These are phyloP conservation scores for Burhinus oedicnemus DNA, from an alignment of 2,113 vertebrate species.

Conservation along the genomic window DNA sequence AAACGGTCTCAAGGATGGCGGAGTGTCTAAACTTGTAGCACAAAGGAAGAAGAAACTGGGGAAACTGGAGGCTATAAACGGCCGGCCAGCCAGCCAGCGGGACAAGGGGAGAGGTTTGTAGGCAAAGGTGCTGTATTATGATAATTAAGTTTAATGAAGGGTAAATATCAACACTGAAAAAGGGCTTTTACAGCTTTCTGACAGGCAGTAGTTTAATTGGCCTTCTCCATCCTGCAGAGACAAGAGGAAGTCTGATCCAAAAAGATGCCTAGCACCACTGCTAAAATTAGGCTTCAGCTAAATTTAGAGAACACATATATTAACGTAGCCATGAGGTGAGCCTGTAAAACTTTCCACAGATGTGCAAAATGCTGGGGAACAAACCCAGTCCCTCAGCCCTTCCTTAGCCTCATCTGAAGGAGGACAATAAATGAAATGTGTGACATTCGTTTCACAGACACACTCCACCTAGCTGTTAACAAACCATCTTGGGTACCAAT, in stretches of 20 bases:
- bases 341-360: not conserved
- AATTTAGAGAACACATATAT: not conserved
- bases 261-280: not conserved
- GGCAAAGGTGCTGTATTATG: not conserved
- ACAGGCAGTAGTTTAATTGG: not conserved
- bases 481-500: not conserved
- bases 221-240: not conserved
- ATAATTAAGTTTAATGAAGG: conserved; percentile 8
- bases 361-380: not conserved
- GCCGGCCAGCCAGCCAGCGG: not conserved
- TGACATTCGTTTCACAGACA: not conserved
- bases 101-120: not conserved
- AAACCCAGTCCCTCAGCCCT: not conserved
- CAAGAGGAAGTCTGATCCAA: not conserved
- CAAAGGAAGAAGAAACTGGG: not conserved
- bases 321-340: not conserved
- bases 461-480: accelerated
- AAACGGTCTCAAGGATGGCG: accelerated
- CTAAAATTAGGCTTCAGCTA: not conserved
- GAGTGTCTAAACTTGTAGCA: not conserved
- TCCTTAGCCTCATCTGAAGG: not conserved
- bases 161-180: not conserved
- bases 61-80: not conserved
- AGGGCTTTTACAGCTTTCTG: not conserved
- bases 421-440: not conserved